Base-by-base conservation (phyloP, 1,140 invertebrate species). In the Calliopsis andreniformis region DNA sequence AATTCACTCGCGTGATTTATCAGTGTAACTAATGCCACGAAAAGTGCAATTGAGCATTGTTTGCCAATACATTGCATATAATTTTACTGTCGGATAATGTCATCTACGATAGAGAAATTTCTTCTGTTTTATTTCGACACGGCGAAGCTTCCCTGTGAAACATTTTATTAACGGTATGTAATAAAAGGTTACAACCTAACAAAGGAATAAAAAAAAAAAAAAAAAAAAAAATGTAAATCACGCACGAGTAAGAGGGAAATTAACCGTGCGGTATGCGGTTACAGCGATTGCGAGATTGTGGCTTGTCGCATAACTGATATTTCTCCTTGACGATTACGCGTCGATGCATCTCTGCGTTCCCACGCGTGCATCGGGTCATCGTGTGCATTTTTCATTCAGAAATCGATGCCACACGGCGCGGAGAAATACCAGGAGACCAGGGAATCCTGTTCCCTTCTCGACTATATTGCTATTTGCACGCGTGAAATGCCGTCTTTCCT, bases 271-370 rank as follows among this genome's bases (percentile, higher is more conserved):
- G 28, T 35, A 35, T 56, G 71, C 25, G 62, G 71, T 75, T 55
- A 47, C n/a, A 1, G 20, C 10, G 63, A 75, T 75, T 67, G 63
- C 71, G 47, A 75, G 47, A 75, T 55, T 16, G 42, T 39, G 39
- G 39, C 28, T 32, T 39, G 51, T 67, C 62, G 30, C 51, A 56
- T 56, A 75, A 75, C 51, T 47, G 63, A 67, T 75, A 58, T 75
- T 56, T 75, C 42, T 67, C 25, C 51, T 67, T 53, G 32, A 20
- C 42, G 61, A 66, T 73, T 66, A 73, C 71, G 12, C 51, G 62
- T 64, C n/a, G 59, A 55, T 55, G 70, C 47, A 20, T 55, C 47
- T 53, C 32, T 43, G 43, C 23, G 18, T 71, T 73, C 71, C 62
- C 71, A 73, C 62, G 71, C 39, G 49, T 51, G 30, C 30, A 25